Percentiles rank a stretch among this genome's conserved stretches.
These are phyloP conservation scores for Halichoerus grypus DNA, from an alignment of 2,113 vertebrate genomes.

Conservation along the genomic window DNA sequence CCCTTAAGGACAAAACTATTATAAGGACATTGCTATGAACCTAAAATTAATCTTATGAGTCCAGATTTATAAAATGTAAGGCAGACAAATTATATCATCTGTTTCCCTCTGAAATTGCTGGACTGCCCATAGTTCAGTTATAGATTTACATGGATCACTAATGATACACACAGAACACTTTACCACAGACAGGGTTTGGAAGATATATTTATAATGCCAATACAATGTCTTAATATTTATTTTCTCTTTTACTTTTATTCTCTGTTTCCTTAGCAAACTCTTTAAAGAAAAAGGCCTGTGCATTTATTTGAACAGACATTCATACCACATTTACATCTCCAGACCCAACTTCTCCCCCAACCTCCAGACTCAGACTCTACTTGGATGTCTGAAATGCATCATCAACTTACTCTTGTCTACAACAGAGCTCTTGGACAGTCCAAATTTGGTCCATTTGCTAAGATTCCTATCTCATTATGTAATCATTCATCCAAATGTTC, in stretches of 20 bases:
- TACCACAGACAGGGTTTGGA: neutral
- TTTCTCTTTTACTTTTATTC: neutral
- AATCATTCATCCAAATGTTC: neutral
- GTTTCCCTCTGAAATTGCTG: neutral
- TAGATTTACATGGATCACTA: neutral
- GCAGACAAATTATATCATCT: neutral
- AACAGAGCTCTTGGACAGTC: neutral
- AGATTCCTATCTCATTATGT: neutral
- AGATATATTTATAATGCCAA: neutral
- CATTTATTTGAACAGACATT: neutral
- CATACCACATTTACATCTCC: neutral
- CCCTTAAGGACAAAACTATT: constrained; percentile 19
- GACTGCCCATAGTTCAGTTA: neutral
- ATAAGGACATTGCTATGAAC: neutral
- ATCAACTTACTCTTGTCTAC: neutral
- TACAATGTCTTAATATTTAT: neutral
- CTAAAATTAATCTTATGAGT: neutral
- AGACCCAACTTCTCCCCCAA: neutral
- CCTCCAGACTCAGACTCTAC: neutral
- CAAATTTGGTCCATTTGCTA: neutral
- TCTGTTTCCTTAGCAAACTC: neutral
- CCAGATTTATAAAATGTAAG: neutral
- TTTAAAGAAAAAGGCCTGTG: neutral
- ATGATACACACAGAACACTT: neutral
- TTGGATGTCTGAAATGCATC: neutral